phyloP scores from a whole-genome alignment of 2,888 invertebrate genomes.

The Tethea ocularis region DNA sequence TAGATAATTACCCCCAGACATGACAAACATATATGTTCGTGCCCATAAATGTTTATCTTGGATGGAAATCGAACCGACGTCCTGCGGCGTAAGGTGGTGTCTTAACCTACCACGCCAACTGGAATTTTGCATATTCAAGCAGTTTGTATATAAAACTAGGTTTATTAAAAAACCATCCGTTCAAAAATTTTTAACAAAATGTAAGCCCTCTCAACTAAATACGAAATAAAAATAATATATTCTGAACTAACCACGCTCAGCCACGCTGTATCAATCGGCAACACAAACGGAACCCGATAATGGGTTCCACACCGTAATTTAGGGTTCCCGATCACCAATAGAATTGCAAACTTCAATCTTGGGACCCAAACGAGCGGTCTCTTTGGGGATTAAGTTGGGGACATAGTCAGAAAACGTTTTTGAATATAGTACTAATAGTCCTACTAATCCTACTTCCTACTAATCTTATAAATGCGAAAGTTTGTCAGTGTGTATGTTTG shows the following conservation, averaged over 20 bases:
- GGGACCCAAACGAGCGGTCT: conserved; percentile 35
- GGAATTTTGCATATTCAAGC: no score
- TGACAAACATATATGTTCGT: no score
- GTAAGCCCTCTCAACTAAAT: not conserved
- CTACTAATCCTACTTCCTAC: no score
- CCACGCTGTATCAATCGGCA: conserved; percentile 56
- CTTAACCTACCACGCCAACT: no score
- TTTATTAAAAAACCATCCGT: not conserved
- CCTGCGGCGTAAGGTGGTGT: no score
- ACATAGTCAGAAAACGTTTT: conserved; percentile 30
- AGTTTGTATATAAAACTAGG: no score
- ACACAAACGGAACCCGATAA: conserved; percentile 50
- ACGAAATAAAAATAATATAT: conserved; percentile 17
- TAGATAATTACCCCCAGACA: no score
- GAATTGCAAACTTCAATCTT: conserved; percentile 64
- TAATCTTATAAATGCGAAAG: no score
- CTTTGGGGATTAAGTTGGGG: conserved; percentile 31
- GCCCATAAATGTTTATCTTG: no score
- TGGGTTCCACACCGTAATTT: conserved; percentile 60
- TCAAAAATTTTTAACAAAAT: not conserved
- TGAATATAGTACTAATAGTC: no score
- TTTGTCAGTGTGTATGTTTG: no score
- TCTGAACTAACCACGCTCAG: conserved; percentile 37
- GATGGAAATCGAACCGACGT: no score
- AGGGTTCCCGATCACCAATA: conserved; percentile 57